Percentiles rank a stretch among this genome's conserved stretches.
Conservation (phyloP, 2,797 vertebrate genomes). For the Enteromius treurensis region DNA sequence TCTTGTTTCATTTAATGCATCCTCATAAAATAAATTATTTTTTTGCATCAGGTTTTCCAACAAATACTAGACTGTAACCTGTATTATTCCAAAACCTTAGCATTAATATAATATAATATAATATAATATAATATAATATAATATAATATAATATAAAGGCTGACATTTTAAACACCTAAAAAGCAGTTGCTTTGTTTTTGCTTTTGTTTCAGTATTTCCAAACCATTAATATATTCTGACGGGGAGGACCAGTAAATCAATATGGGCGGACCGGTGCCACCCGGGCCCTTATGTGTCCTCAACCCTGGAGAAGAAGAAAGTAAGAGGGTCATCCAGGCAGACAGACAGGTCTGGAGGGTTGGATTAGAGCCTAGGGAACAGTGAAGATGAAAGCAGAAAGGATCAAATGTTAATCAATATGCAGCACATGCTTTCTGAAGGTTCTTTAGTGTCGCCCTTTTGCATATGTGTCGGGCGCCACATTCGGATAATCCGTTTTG, state of each 20-base stretch:
- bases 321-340: constrained; percentile 12
- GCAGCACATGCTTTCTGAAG: constrained; percentile 56
- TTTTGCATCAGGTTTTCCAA: neutral
- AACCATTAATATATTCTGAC: constrained; percentile 42
- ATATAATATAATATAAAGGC: neutral
- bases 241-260: neutral
- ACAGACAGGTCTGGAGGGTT: constrained; percentile 42
- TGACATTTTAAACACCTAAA: neutral
- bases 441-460: constrained; percentile 35
- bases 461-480: constrained; percentile 46
- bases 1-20: neutral
- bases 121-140: neutral
- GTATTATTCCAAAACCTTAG: neutral
- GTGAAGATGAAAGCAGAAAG: constrained; percentile 64
- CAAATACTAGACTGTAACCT: neutral
- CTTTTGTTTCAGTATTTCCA: constrained; percentile 25
- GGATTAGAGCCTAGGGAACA: constrained; percentile 44
- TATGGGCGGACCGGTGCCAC: neutral
- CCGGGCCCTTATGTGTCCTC: neutral
- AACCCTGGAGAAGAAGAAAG: constrained; percentile 34
- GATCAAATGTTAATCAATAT: constrained; percentile 79
- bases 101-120: neutral
- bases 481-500: constrained; percentile 49
- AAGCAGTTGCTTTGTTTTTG: neutral
- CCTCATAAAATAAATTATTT: neutral